Evolutionary conservation across 1,140 invertebrate genomes (phyloP).

Genomic region (Ips typographus): DNA sequence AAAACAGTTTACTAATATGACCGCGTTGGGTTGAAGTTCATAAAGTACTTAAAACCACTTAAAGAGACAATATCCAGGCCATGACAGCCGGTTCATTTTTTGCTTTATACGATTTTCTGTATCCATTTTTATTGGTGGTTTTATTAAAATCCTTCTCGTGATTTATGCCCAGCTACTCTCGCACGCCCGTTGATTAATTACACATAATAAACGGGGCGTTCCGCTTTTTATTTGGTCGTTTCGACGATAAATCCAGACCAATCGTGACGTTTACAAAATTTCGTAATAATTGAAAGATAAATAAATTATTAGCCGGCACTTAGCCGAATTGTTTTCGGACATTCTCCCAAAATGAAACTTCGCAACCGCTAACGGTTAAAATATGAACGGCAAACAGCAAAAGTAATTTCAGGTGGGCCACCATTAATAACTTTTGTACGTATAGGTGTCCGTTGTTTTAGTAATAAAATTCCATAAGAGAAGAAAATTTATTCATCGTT

Average conservation of each 20-base stretch:
- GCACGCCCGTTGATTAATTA: slow-evolving; percentile 18
- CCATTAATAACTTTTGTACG: too few species aligned
- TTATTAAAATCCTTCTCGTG: slow-evolving; percentile 24
- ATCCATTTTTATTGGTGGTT: slow-evolving; percentile 11
- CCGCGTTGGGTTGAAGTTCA: too few species aligned
- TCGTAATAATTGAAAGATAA: slow-evolving; percentile 20
- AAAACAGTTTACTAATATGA: too few species aligned
- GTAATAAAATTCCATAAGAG: too few species aligned
- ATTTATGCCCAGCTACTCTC: slow-evolving; percentile 19
- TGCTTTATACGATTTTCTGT: background rate
- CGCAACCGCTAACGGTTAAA: too few species aligned
- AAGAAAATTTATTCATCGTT: too few species aligned
- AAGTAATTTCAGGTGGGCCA: too few species aligned
- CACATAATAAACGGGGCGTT: slow-evolving; percentile 22
- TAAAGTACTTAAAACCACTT: too few species aligned
- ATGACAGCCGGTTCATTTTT: too few species aligned
- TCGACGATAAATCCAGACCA: slow-evolving; percentile 14
- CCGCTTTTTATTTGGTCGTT: slow-evolving; percentile 23
- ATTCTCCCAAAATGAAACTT: background rate
- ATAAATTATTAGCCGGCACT: slow-evolving; percentile 20
- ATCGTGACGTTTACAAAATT: slow-evolving; percentile 24
- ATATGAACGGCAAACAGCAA: too few species aligned
- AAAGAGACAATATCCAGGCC: too few species aligned
- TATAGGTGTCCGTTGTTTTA: too few species aligned
- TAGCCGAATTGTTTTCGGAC: slow-evolving; percentile 13